Percentiles rank a stretch among this genome's conserved stretches.
Evolutionary conservation across 1,140 invertebrate genomes (phyloP).

Genomic region (Drosophila sucinea): DNA sequence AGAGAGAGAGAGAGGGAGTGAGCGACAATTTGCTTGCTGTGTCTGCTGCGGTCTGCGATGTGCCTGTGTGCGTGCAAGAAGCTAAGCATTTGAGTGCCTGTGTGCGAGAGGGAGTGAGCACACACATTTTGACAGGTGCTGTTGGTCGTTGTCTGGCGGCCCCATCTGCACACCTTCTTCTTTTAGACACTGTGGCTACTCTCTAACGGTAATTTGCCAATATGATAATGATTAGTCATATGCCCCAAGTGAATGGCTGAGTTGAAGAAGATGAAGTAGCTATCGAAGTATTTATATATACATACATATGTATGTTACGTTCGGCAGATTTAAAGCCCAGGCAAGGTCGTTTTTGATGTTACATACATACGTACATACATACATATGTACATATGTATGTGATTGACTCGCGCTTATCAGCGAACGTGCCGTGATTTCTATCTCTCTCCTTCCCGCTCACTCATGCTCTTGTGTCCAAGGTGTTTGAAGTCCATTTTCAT

Average conservation of each 20-base stretch:
- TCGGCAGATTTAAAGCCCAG: too few relatives aligned
- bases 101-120: not conserved
- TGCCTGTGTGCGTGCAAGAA: slow-evolving; percentile 18
- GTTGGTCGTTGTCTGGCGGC: not conserved
- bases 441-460: slow-evolving; percentile 34
- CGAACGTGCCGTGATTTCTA: slow-evolving; percentile 14
- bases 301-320: not conserved
- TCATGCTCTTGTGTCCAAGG: not conserved
- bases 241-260: not conserved
- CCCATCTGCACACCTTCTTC: not conserved
- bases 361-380: slow-evolving; percentile 4
- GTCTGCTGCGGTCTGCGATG: not conserved
- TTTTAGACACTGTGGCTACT: slow-evolving; percentile 3
- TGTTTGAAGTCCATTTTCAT: not conserved
- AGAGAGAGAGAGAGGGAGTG: slow-evolving; percentile 10
- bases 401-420: slow-evolving; percentile 1
- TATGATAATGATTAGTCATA: slow-evolving; percentile 1
- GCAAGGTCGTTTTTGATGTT: not conserved
- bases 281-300: not conserved
- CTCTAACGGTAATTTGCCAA: not conserved
- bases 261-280: not conserved
- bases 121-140: slow-evolving; percentile 3
- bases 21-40: not conserved
- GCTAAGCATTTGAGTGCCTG: not conserved
- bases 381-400: slow-evolving; percentile 16